phyloP scores from a whole-genome alignment of 2,113 vertebrate genomes.

The Oryctolagus cuniculus region DNA sequence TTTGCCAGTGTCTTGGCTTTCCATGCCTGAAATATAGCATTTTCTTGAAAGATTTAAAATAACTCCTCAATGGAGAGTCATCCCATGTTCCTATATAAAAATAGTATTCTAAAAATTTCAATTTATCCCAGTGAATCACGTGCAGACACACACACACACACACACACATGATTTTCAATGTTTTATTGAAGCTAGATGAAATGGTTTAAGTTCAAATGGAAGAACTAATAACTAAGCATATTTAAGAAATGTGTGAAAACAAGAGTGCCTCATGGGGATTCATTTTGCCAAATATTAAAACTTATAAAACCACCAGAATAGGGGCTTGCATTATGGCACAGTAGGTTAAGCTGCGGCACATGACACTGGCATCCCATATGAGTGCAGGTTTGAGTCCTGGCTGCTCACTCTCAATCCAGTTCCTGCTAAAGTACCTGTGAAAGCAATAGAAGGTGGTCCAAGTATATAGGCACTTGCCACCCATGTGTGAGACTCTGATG shows the following conservation, averaged over 20 bases:
- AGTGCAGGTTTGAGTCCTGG: no score
- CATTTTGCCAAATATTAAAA: not conserved
- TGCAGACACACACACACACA: not conserved
- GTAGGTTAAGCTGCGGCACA: no score
- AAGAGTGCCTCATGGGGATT: not conserved
- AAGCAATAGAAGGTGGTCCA: no score
- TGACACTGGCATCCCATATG: no score
- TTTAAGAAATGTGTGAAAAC: slow-evolving; percentile 30
- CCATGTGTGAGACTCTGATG: no score
- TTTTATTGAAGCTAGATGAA: slow-evolving; percentile 23
- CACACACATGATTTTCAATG: not conserved
- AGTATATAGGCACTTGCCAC: no score
- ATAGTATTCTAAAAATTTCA: not conserved
- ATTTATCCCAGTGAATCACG: not conserved
- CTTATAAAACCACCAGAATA: not conserved
- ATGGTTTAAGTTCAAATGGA: slow-evolving; percentile 10
- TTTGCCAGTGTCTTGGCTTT: no score
- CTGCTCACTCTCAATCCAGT: no score
- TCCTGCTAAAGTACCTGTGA: no score
- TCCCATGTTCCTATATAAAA: not conserved
- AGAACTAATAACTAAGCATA: slow-evolving; percentile 12
- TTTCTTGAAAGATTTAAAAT: not conserved
- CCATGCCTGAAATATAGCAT: no score
- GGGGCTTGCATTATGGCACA: no score
- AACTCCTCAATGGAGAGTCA: not conserved